Evolutionary conservation across 1,140 invertebrate species (phyloP), one percentile per base, ranked within the genome.

Genomic region (Teleopsis dalmanni): DNA sequence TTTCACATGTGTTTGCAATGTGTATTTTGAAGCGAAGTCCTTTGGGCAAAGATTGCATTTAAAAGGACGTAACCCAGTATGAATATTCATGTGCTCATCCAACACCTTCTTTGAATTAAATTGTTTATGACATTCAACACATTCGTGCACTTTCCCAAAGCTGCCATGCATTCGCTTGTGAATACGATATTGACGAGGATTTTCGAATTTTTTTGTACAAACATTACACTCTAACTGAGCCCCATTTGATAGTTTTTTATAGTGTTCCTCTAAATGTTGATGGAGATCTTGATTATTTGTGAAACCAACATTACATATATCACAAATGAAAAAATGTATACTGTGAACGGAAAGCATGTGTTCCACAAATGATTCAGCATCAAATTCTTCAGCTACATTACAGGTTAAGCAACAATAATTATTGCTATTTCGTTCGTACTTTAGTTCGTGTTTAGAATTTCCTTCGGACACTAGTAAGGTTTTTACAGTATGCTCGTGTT

Each of bases 21-120:
- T 84, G 57, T 87, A 88, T 55, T 87, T 88, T 2, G 82, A 85
- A 2, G 85, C 81, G 65, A 88, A 88, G 55, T 79, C 76, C 71
- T 88, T 88, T 5, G 74, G 72, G 63, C 86, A 89, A 13, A 74
- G 58, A 1, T 71, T 56, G 57, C 85, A 88, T 3, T 74, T 60
- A 62, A 87, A 83, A 0, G 85, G 84, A 5, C 84, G 69, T 25
- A 74, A 57, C 0, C 84, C 85, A 2, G 75, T 81, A 58, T 87
- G 85, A 1, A 75, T 78, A 60, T 86, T 85, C 40, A 76, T 78
- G 53, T 88, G 85, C 60, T 85, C 85, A 27, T 80, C 75, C 9
- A 87, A 69, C 45, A 85, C 63, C 58, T 81, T 79, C 31, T 78
- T 77, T 0, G 81, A 83, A 50, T 79, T 82, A 56, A 80, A 83